phyloP scores from a whole-genome alignment of 2,797 vertebrate species.

The Gallirallus australis region DNA sequence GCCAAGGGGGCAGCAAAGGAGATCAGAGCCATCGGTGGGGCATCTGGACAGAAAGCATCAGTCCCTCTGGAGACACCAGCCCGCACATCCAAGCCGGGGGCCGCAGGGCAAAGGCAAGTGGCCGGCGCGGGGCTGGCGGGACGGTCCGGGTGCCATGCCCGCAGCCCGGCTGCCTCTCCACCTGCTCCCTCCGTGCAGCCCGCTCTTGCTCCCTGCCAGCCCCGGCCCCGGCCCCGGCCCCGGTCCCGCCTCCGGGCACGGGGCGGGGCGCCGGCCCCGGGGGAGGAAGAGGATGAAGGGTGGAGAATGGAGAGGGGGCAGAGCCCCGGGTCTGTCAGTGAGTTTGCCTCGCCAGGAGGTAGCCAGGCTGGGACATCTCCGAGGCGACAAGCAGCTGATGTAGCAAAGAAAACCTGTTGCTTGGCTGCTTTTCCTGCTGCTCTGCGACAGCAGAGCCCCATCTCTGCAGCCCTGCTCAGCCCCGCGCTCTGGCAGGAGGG shows the following conservation, averaged over 20 bases:
- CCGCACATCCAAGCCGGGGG: background rate
- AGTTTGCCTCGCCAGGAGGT: accelerated
- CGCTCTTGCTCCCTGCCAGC: background rate
- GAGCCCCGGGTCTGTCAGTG: accelerated
- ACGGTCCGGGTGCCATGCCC: background rate
- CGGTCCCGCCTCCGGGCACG: conserved; percentile 58
- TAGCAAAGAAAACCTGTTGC: background rate
- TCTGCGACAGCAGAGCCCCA: background rate
- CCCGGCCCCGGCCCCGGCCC: background rate
- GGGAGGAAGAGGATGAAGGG: conserved; percentile 16
- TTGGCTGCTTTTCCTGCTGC: background rate
- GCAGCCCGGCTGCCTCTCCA: background rate
- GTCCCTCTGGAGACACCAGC: background rate
- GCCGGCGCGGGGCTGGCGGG: background rate
- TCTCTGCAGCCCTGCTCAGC: background rate
- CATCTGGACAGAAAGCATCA: background rate
- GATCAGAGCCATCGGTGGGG: background rate
- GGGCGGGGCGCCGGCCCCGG: conserved; percentile 56
- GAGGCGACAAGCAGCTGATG: background rate
- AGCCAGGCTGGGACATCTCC: background rate
- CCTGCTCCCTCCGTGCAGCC: conserved; percentile 10
- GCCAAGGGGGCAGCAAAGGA: background rate
- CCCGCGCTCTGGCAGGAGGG: background rate
- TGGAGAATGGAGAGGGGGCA: background rate
- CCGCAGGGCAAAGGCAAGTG: background rate